These are phyloP conservation scores for Pionites leucogaster DNA, from an alignment of 2,113 vertebrate genomes.

Conservation along the genomic window DNA sequence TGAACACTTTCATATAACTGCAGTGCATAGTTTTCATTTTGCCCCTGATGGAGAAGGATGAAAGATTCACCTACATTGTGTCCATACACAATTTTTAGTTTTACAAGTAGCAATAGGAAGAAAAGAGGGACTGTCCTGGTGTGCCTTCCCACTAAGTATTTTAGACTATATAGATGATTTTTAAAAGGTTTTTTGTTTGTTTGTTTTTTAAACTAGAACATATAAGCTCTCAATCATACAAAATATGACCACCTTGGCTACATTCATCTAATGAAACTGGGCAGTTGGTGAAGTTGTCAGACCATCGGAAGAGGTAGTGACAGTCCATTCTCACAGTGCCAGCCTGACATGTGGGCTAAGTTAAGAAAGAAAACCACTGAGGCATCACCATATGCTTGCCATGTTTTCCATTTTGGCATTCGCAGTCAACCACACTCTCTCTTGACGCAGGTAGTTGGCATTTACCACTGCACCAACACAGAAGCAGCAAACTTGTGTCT, in stretches of 20 bases:
- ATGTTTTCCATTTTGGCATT: conserved; percentile 59
- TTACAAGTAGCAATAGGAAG: neutral
- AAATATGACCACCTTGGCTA: conserved; percentile 30
- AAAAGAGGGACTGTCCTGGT: neutral
- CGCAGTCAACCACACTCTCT: conserved; percentile 33
- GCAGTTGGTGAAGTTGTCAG: conserved; percentile 38
- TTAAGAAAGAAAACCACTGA: conserved; percentile 36
- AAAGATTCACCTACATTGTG: neutral
- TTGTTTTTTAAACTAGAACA: neutral
- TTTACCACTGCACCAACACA: conserved; percentile 42
- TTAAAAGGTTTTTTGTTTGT: neutral
- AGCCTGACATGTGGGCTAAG: conserved; percentile 46
- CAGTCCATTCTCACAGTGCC: conserved; percentile 67
- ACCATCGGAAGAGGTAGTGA: conserved; percentile 55
- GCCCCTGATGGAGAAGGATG: neutral
- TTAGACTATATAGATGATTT: neutral
- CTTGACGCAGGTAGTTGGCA: conserved; percentile 25
- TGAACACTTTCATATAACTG: neutral
- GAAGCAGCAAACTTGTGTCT: conserved; percentile 26
- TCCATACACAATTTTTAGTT: neutral
- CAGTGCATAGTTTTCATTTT: neutral
- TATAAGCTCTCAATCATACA: conserved; percentile 39
- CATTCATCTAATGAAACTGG: conserved; percentile 29
- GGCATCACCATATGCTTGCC: conserved; percentile 50
- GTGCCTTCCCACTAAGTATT: neutral